These are phyloP conservation scores for Fistularia commersonii DNA, from an alignment of 2,797 vertebrate species.

Conservation along the genomic window DNA sequence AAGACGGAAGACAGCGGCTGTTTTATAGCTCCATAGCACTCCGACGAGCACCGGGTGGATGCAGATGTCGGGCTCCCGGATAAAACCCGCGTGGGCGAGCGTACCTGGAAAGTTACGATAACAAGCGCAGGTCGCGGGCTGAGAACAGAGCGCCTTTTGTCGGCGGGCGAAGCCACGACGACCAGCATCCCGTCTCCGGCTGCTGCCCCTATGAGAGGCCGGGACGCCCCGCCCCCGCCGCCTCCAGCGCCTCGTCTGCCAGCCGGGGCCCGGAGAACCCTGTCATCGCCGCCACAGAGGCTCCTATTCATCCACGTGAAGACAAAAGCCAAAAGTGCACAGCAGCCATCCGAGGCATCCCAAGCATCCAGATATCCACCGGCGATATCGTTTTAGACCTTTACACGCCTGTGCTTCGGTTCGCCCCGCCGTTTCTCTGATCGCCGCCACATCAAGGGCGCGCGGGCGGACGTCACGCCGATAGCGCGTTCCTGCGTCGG, in stretches of 20 bases:
- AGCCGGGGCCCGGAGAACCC: conserved; percentile 57
- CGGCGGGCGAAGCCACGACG: conserved; percentile 26
- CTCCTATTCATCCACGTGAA: conserved; percentile 74
- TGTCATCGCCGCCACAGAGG: conserved; percentile 78
- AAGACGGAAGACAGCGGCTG: too few relatives aligned
- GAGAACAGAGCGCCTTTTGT: conserved; percentile 72
- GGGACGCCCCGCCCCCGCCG: conserved; percentile 44
- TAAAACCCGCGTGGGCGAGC: conserved; percentile 22
- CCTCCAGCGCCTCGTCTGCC: conserved; percentile 56
- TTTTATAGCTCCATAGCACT: too few relatives aligned
- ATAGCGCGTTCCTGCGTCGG: too few relatives aligned
- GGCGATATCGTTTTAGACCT: conserved; percentile 73
- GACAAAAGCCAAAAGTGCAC: conserved; percentile 77
- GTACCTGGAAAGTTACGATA: conserved; percentile 54
- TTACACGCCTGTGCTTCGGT: conserved; percentile 54
- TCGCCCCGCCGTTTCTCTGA: conserved; percentile 18
- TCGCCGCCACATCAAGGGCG: not conserved
- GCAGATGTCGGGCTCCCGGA: too few relatives aligned
- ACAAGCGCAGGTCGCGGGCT: conserved; percentile 25
- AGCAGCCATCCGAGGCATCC: conserved; percentile 73
- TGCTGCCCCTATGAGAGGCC: conserved; percentile 44
- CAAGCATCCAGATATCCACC: conserved; percentile 75
- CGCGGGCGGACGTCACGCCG: too few relatives aligned
- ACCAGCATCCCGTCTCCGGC: conserved; percentile 57
- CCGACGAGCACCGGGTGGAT: too few relatives aligned